Conservation (phyloP, 2,888 invertebrate species). For the Odontocerum albicorne region DNA sequence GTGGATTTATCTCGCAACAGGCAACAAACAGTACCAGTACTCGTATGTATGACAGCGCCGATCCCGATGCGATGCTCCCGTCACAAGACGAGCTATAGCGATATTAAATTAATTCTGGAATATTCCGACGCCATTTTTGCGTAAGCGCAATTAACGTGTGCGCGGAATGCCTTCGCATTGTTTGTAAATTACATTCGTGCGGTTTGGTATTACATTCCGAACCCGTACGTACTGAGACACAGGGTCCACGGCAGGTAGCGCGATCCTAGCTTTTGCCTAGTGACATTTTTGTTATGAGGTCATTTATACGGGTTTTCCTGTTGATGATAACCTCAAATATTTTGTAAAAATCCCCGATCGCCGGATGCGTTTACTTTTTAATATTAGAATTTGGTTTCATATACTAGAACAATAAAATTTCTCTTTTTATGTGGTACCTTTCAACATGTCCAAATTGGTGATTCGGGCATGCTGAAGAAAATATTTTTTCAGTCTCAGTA, state of each 20-base stretch:
- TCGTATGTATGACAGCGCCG: conserved; percentile 18
- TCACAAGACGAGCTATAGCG: conserved; percentile 16
- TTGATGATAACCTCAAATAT: background rate
- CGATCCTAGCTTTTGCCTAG: no score
- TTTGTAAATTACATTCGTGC: conserved; percentile 1
- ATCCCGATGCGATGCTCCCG: conserved; percentile 15
- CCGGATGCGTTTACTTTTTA: no score
- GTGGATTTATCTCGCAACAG: conserved; percentile 3
- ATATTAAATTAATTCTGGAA: conserved; percentile 20
- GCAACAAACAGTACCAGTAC: no score
- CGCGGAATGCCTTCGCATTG: background rate
- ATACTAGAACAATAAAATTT: no score
- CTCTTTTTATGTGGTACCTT: no score
- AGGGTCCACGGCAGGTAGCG: no score
- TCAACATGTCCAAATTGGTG: no score
- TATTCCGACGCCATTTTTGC: conserved; percentile 16
- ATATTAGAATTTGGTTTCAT: no score
- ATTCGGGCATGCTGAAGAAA: no score
- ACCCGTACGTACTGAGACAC: background rate
- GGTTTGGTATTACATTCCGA: background rate
- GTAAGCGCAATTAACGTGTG: conserved; percentile 1
- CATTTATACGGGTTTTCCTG: background rate
- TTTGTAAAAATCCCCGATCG: no score
- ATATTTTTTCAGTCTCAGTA: no score
- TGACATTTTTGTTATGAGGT: background rate